Base-by-base conservation (phyloP, 2,113 vertebrate genomes). In the Leptobrachium leishanense region DNA sequence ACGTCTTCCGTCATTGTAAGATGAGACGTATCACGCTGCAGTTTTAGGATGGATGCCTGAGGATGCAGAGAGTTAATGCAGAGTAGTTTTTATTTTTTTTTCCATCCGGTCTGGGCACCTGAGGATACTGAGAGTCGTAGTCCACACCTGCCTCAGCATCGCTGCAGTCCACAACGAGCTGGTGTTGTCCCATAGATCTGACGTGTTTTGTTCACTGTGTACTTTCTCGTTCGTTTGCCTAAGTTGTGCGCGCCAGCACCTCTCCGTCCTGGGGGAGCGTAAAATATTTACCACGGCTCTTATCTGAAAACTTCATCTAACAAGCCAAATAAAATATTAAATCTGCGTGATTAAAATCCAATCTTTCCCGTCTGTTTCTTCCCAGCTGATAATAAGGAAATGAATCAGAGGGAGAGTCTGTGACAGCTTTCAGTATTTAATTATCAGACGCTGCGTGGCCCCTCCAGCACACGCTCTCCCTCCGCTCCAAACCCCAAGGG, bases 271-370 rank as follows among this genome's bases (percentile, higher is more conserved):
- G 68, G 85, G 89, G 85, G 87, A 80, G 80, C 76, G 83, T 85
- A 89, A 88, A 90, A 92, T 88, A 87, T 89, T 90, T 88, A 87
- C 85, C 85, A 90, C 89, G 90, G 90, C 91, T 90, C 90, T 91
- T 90, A 90, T 89, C 86, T 86, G 88, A 88, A 91, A 90, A 90
- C 77, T 79, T 73, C 70, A 57, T 92, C 91, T 92, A 91, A 92
- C 89, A 89, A 93, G 89, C 83, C 85, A 91, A 92, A 91, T 91
- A 91, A 92, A 92, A 91, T 89, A 86, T 87, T 85, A 91, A 91
- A 91, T 90, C 91, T 88, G 83, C 81, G 87, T 87, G 89, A 92
- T 92, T 93, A 94, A 93, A 93, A 91, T 92, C 87, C 90, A 91
- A 91, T 88, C 87, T 89, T 87, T 78, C 84, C 82, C 88, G 90